Evolutionary conservation across 2,113 vertebrate genomes (phyloP).

Genomic region (Cromileptes altivelis): DNA sequence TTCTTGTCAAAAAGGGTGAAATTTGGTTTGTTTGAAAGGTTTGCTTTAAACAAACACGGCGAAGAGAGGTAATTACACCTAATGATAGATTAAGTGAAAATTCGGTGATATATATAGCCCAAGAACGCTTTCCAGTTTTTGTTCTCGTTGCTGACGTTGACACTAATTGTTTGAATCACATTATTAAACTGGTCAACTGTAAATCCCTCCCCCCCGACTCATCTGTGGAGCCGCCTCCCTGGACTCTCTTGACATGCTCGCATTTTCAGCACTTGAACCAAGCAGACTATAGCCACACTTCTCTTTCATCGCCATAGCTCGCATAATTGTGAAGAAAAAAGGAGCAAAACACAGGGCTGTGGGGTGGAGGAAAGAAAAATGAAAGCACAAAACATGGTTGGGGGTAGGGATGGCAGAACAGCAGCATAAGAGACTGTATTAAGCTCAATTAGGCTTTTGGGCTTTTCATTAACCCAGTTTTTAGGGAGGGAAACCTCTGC

Average conservation of each 20-base stretch:
- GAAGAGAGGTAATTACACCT: slow-evolving; percentile 52
- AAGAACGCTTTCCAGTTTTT: slow-evolving; percentile 14
- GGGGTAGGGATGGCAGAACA: slow-evolving; percentile 63
- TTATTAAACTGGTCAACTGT: slow-evolving; percentile 78
- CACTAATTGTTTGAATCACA: slow-evolving; percentile 73
- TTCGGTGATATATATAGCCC: slow-evolving; percentile 19
- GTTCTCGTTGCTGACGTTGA: slow-evolving; percentile 62
- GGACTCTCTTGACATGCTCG: slow-evolving; percentile 45
- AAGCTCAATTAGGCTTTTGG: slow-evolving; percentile 84
- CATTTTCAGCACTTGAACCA: slow-evolving; percentile 64
- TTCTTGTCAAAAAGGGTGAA: slow-evolving; percentile 45
- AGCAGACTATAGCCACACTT: slow-evolving; percentile 56
- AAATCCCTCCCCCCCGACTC: slow-evolving; percentile 40
- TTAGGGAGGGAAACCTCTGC: slow-evolving; percentile 80
- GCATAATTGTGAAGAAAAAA: slow-evolving; percentile 68
- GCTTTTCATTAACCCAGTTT: slow-evolving; percentile 86
- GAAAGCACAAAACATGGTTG: slow-evolving; percentile 68
- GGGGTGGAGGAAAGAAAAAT: slow-evolving; percentile 59
- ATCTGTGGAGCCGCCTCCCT: slow-evolving; percentile 39
- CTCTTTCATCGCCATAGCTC: slow-evolving; percentile 62
- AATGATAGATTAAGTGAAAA: slow-evolving; percentile 60
- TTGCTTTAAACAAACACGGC: slow-evolving; percentile 43
- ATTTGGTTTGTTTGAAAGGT: slow-evolving; percentile 52
- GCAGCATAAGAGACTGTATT: slow-evolving; percentile 75
- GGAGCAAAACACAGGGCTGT: slow-evolving; percentile 43